Evolutionary conservation across 2,797 vertebrate genomes (phyloP).

Genomic region (Allobates femoralis): DNA sequence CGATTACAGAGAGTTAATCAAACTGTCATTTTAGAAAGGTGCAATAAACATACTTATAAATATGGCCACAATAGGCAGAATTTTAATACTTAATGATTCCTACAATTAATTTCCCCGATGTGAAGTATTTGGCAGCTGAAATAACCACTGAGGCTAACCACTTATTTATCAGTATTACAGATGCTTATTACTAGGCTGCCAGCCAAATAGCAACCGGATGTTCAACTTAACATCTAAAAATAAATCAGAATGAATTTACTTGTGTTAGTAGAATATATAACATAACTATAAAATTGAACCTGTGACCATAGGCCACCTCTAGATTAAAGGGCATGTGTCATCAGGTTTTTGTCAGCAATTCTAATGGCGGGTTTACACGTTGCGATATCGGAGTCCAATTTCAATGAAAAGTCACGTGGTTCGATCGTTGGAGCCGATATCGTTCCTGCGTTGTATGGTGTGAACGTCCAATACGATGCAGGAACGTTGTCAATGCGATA

Average conservation of each 20-base stretch:
- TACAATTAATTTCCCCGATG: slow-evolving; percentile 5
- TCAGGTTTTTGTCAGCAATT: no score
- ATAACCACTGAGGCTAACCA: slow-evolving; percentile 13
- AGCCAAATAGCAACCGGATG: slow-evolving; percentile 8
- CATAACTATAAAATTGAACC: background rate
- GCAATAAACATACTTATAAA: background rate
- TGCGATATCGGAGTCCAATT: no score
- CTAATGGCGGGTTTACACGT: no score
- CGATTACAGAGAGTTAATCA: background rate
- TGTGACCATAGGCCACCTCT: background rate
- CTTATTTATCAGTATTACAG: slow-evolving; percentile 31
- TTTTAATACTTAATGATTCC: background rate
- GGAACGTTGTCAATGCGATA: no score
- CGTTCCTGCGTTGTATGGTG: no score
- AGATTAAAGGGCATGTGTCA: no score
- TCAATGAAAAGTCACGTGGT: no score
- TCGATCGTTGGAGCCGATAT: no score
- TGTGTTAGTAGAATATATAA: background rate
- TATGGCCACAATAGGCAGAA: background rate
- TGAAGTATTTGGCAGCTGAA: background rate
- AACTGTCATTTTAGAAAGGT: background rate
- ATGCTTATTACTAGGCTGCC: slow-evolving; percentile 13
- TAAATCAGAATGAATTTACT: background rate
- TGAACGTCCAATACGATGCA: no score
- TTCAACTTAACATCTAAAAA: slow-evolving; percentile 24